Evolutionary conservation across 2,888 invertebrate species (phyloP), one percentile per base, ranked within the genome.

Genomic region (Chaetoderma sp.): DNA sequence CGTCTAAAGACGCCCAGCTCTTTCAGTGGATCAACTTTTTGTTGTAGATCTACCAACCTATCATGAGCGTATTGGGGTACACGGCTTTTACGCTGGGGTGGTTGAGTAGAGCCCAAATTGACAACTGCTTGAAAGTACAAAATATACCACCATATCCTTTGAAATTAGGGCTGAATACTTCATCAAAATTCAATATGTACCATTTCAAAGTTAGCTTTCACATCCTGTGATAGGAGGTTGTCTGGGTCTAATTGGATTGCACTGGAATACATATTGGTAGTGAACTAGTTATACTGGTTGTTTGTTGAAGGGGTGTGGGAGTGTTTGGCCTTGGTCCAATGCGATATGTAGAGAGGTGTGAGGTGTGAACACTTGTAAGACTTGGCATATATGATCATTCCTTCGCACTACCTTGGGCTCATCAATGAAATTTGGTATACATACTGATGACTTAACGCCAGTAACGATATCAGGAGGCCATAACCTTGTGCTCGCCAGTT

Each of bases 21-120:
- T 60, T 78, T 75, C 13, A 77, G 65, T 18, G 71, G 70, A 59
- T 75, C 66, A 64, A 68, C 73, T 28, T 67, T 73, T 10, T 68
- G 28, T 57, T 73, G 73, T 13, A 76, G 58, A 33, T 71, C 67
- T 2, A 62, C 61, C 1, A 75, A 60, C 23, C 67, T 66, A 39
- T 75, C 65, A 1, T 67, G 47, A 21, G 69, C 47, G 52, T 77
- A 74, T 32, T 71, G 72, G 2, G 75, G 74, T 6, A 73, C 30
- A 4, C 71, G 42, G 16, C 74, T 74, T 57, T 78, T 75, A 8
- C 71, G 54, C 58, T 73, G 74, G 6, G 75, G 73, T 8, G 73
- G 74, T 49, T 65, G 70, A 13, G 68, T 64, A 45, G 74, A 73
- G 30, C 74, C 73, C 76, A 75, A 73, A 47, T 75, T 75, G 4